A percentile compares a stretch with the other conserved stretches of the same genome.
Evolutionary conservation across 2,113 vertebrate genomes (phyloP).

Genomic region (Panthera leo): DNA sequence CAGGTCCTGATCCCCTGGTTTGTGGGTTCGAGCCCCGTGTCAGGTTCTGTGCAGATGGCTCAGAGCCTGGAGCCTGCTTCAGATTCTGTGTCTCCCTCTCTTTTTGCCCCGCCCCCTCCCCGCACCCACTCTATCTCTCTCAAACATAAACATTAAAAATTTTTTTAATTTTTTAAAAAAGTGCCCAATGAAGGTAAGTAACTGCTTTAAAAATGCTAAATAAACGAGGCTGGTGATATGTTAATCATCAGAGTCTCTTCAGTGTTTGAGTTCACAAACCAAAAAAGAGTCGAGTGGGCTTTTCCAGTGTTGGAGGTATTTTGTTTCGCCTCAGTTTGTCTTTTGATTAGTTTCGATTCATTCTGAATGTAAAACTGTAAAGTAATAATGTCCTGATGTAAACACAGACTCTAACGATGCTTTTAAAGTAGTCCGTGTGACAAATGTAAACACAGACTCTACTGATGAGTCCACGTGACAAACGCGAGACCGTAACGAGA

Average conservation of each 20-base stretch:
- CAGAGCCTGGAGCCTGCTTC: too few relatives aligned
- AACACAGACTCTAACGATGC: neutral
- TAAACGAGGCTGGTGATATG: neutral
- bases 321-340: neutral
- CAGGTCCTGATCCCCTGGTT: too few relatives aligned
- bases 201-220: neutral
- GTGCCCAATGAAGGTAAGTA: neutral
- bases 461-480: fast-evolving
- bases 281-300: neutral
- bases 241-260: neutral
- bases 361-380: neutral
- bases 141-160: too few relatives aligned
- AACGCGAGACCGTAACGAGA: neutral
- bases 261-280: neutral
- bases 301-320: neutral
- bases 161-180: neutral
- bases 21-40: too few relatives aligned
- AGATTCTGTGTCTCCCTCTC: too few relatives aligned
- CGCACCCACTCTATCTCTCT: too few relatives aligned
- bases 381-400: neutral
- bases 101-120: too few relatives aligned
- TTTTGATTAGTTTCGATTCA: neutral
- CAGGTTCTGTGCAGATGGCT: too few relatives aligned
- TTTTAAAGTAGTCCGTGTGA: neutral
- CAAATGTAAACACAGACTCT: neutral